Evolutionary conservation across 1,140 invertebrate species (phyloP), one percentile per base, ranked within the genome.

Genomic region (Octopus sinensis): DNA sequence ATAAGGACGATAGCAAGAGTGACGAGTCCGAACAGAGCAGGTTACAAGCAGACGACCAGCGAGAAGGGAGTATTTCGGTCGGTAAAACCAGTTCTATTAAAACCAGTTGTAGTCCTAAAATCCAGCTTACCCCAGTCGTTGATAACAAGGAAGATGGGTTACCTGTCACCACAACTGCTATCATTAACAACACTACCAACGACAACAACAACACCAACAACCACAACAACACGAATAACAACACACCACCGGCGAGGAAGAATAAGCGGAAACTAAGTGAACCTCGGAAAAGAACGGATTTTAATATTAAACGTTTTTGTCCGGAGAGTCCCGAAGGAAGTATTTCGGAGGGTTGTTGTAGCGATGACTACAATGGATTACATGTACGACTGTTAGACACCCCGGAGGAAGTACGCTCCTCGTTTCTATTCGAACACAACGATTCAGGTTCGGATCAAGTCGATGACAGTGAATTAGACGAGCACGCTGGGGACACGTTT

Each of bases 211-310:
- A 73, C 68, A 10, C 13, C 13, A 73, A 6, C 7, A 9, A 73
- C 5, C 68, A 9, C 9, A 62, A 73, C 68, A 73, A 0, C 13
- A 13, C 68, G 17, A 73, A 13, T 23, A 17, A 6, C 68, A 6
- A n/a, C 76, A 86, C 86, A 68, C 87, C 87, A 23, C 87, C 87
- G 5, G 82, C 84, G 13, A 84, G 88, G 73, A 91, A 89, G 84
- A 93, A 93, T 86, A 95, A 95, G 87, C 90, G 95, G 52, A 95
- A 95, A 84, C 91, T 94, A 80, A 92, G 93, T 12, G 95, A 96
- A 81, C 94, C 94, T 0, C 92, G 93, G 10, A 93, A 93, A 85
- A 88, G 88, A 23, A 85, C 83, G 6, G 88, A 89, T 82, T 89
- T 89, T 83, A 88, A 86, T 84, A 87, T 88, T 81, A 89, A 89